phyloP scores from a whole-genome alignment of 2,888 invertebrate genomes.

The Eulithis testata region DNA sequence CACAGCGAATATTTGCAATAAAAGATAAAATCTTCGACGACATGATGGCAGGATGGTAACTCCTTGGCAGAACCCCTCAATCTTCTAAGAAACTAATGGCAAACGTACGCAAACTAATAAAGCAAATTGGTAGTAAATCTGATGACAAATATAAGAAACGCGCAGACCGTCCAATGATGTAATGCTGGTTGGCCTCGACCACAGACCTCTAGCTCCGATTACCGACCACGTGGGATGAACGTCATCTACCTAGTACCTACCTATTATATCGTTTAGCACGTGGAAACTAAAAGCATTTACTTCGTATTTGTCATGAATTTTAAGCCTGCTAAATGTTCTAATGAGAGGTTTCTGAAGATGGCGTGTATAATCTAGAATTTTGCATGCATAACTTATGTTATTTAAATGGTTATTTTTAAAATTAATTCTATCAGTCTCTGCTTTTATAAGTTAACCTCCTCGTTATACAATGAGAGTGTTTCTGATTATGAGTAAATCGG shows the following conservation, averaged over 20 bases:
- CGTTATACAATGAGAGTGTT: too few species aligned
- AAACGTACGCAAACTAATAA: slow-evolving; percentile 20
- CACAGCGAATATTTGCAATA: too few species aligned
- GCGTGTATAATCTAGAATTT: too few species aligned
- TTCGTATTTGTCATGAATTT: not conserved
- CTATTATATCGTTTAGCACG: not conserved
- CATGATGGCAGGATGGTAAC: slow-evolving; percentile 8
- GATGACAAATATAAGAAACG: slow-evolving; percentile 43
- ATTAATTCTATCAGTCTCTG: too few species aligned
- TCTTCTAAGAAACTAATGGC: not conserved
- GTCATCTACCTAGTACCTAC: slow-evolving; percentile 3
- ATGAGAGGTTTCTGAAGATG: too few species aligned
- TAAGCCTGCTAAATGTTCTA: not conserved
- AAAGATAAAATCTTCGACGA: too few species aligned
- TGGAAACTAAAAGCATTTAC: slow-evolving; percentile 6
- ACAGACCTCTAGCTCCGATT: slow-evolving; percentile 26
- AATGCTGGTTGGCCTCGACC: slow-evolving; percentile 42
- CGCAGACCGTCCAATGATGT: slow-evolving; percentile 49
- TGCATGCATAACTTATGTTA: too few species aligned
- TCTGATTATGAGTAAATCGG: not conserved
- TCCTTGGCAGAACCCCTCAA: slow-evolving; percentile 1
- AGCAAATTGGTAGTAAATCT: slow-evolving; percentile 24
- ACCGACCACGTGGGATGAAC: slow-evolving; percentile 33
- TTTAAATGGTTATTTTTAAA: too few species aligned
- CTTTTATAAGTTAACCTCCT: too few species aligned